Evolutionary conservation across 2,797 vertebrate species (phyloP).

Genomic region (Tokudaia muenninki): DNA sequence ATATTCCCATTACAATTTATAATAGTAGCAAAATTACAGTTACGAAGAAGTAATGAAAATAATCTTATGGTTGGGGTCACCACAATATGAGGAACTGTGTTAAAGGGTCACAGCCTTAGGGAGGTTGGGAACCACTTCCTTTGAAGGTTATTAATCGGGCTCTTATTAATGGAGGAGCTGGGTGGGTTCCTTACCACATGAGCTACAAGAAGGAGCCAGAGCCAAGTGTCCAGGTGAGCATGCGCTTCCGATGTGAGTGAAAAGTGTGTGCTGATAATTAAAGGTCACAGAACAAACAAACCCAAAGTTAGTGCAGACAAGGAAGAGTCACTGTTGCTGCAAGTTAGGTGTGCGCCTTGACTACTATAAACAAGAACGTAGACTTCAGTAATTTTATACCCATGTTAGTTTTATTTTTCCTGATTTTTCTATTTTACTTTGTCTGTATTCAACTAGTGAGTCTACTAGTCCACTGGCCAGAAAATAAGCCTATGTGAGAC

Average conservation of each 20-base stretch:
- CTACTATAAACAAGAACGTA: neutral
- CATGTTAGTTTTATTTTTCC: neutral
- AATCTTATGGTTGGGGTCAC: neutral
- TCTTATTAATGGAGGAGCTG: conserved; percentile 1
- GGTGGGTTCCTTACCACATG: neutral
- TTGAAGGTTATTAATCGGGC: neutral
- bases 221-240: neutral
- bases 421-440: neutral
- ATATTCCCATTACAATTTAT: neutral
- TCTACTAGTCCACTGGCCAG: neutral
- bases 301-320: neutral
- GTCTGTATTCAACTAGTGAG: neutral
- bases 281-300: neutral
- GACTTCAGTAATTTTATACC: conserved; percentile 15
- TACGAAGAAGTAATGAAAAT: neutral
- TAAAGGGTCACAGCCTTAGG: neutral
- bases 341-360: neutral
- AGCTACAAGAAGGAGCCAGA: neutral
- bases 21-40: neutral
- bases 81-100: neutral
- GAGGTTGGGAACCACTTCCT: neutral
- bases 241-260: conserved; percentile 20
- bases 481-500: neutral
- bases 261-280: conserved; percentile 17
- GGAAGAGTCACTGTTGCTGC: neutral